Evolutionary conservation across 2,797 vertebrate species (phyloP).

Genomic region (Gymnoscopelus braueri): DNA sequence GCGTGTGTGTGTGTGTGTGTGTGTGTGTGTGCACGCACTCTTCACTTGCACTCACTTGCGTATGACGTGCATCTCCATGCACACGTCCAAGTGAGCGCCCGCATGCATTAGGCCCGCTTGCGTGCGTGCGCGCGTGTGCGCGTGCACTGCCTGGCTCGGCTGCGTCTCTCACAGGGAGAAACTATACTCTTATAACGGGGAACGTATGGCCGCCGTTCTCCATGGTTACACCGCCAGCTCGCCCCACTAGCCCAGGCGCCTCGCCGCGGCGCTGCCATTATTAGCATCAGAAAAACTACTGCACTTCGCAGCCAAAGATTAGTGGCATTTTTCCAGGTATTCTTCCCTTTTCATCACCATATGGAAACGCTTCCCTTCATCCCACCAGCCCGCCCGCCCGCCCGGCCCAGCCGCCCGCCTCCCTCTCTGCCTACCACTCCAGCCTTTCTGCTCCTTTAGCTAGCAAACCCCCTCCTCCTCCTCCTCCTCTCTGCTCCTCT

Average conservation of each 20-base stretch:
- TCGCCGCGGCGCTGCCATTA: constrained; percentile 32
- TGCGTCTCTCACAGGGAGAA: no score
- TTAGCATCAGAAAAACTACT: constrained; percentile 66
- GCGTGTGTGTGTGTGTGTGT: no score
- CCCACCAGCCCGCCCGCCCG: constrained; percentile 48
- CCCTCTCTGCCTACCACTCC: constrained; percentile 12
- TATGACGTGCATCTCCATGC: no score
- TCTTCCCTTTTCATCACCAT: constrained; percentile 74
- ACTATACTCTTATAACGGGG: no score
- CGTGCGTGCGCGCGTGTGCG: no score
- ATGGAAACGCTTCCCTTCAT: constrained; percentile 79
- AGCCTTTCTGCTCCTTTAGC: constrained; percentile 43
- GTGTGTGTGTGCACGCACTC: neutral
- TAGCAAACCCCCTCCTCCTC: neutral
- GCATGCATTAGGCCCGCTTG: no score
- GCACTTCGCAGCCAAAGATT: constrained; percentile 73
- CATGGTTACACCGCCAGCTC: neutral
- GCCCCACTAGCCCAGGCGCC: constrained; percentile 24
- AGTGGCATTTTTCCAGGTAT: constrained; percentile 80
- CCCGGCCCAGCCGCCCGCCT: constrained; percentile 4
- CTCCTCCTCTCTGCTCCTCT: constrained; percentile 51
- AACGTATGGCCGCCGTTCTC: no score
- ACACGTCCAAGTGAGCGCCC: no score
- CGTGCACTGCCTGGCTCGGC: no score
- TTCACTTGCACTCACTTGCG: neutral